Percentiles rank a stretch among this genome's conserved stretches.
These are phyloP conservation scores for Biston stratarius DNA, from an alignment of 2,888 invertebrate genomes.

Conservation along the genomic window DNA sequence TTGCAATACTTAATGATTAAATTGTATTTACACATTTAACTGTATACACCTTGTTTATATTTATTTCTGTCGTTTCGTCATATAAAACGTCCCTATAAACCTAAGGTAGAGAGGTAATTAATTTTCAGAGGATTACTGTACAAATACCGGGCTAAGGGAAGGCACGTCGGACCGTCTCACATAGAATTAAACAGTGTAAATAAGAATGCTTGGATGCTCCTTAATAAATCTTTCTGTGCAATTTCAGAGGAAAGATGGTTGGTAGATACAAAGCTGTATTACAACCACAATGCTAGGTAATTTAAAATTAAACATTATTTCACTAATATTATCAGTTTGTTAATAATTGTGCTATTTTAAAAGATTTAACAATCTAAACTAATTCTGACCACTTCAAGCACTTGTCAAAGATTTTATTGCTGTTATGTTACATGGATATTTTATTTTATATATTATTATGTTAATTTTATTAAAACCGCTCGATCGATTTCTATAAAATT, in stretches of 20 bases:
- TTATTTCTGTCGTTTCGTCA: slow-evolving; percentile 17
- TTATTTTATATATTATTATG: too few species aligned
- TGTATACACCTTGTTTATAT: neutral
- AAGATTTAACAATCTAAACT: too few species aligned
- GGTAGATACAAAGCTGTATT: neutral
- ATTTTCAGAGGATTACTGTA: slow-evolving; percentile 81
- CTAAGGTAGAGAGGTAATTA: slow-evolving; percentile 68
- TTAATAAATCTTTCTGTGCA: slow-evolving; percentile 42
- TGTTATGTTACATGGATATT: too few species aligned
- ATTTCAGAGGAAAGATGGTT: slow-evolving; percentile 1
- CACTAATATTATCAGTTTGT: neutral
- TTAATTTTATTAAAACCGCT: too few species aligned
- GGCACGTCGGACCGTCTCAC: slow-evolving; percentile 61
- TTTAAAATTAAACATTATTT: neutral
- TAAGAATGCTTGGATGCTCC: slow-evolving; percentile 54
- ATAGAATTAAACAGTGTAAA: slow-evolving; percentile 69
- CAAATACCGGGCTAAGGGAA: slow-evolving; percentile 76
- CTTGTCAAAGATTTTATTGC: too few species aligned
- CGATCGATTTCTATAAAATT: too few species aligned
- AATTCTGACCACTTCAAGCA: too few species aligned
- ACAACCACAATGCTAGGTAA: neutral
- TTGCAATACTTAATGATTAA: too few species aligned
- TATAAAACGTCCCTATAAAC: slow-evolving; percentile 28
- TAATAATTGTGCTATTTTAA: neutral
- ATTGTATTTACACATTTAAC: neutral